These are phyloP conservation scores for Cepphus grylle DNA, from an alignment of 2,113 vertebrate species.

Conservation along the genomic window DNA sequence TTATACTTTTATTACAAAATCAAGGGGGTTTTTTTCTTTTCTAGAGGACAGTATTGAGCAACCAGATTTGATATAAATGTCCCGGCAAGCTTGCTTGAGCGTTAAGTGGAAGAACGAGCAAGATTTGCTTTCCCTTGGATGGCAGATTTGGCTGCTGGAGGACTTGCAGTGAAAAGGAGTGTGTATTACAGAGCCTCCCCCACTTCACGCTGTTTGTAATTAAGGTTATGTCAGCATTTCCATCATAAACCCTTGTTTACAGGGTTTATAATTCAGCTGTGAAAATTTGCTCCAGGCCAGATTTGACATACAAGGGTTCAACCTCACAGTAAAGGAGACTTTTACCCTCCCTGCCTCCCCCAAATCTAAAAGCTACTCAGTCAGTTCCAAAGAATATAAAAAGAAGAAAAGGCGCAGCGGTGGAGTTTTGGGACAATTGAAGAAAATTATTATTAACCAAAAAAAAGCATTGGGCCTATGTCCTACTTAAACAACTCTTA, in stretches of 20 bases:
- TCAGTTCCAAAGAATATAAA: not conserved
- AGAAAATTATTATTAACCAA: not conserved
- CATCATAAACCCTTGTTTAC: constrained; percentile 61
- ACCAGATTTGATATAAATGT: constrained; percentile 35
- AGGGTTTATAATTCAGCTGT: constrained; percentile 65
- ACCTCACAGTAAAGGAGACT: constrained; percentile 20
- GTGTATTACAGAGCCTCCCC: constrained; percentile 40
- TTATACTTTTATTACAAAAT: constrained; percentile 80
- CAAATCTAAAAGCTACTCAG: not conserved
- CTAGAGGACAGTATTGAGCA: constrained; percentile 60
- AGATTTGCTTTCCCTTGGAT: constrained; percentile 7
- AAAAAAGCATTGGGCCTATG: not conserved
- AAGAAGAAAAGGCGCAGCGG: not conserved
- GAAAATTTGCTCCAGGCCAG: constrained; percentile 59
- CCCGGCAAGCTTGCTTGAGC: constrained; percentile 33
- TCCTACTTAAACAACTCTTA: not conserved
- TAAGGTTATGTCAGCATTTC: constrained; percentile 65
- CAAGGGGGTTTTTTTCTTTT: constrained; percentile 53
- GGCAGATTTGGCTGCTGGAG: constrained; percentile 42
- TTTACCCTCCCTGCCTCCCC: not conserved
- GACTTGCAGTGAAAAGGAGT: constrained; percentile 30
- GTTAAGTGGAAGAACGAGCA: not conserved
- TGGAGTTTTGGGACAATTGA: not conserved
- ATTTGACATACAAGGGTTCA: constrained; percentile 53
- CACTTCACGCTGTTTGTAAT: constrained; percentile 57